phyloP scores from a whole-genome alignment of 2,888 invertebrate genomes.

The Pomacea canaliculata region DNA sequence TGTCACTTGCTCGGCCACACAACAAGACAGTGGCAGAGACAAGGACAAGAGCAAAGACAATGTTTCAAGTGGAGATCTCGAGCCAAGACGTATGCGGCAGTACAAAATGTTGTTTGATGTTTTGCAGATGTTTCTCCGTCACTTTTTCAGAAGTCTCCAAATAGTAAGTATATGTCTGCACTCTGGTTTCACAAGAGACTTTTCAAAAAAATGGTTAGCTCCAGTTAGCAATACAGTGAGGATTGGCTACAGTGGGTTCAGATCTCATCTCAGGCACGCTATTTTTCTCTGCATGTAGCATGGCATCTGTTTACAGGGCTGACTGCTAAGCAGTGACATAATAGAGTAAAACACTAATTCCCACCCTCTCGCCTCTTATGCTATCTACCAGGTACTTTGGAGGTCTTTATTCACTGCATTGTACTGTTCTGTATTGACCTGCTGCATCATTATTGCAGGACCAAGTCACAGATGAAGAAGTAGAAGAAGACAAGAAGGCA shows the following conservation, averaged over 20 bases:
- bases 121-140: constrained; percentile 35
- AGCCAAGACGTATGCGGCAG: constrained; percentile 24
- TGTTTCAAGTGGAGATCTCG: constrained; percentile 4
- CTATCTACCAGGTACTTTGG: too few relatives aligned
- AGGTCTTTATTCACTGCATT: too few relatives aligned
- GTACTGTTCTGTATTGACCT: too few relatives aligned
- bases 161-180: constrained; percentile 27
- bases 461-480: constrained; percentile 2
- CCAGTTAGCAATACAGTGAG: too few relatives aligned
- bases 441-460: neutral
- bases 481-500: neutral
- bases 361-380: too few relatives aligned
- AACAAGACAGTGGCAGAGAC: constrained; percentile 16
- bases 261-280: too few relatives aligned
- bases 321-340: too few relatives aligned
- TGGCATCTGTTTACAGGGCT: too few relatives aligned
- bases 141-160: constrained; percentile 35
- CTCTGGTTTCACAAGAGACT: neutral
- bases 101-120: constrained; percentile 36
- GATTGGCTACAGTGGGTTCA: too few relatives aligned
- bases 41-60: neutral
- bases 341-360: too few relatives aligned
- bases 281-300: too few relatives aligned
- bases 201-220: neutral
- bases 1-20: constrained; percentile 2